These are phyloP conservation scores for Phyllotis vaccarum DNA, from an alignment of 2,797 vertebrate genomes.

Conservation along the genomic window DNA sequence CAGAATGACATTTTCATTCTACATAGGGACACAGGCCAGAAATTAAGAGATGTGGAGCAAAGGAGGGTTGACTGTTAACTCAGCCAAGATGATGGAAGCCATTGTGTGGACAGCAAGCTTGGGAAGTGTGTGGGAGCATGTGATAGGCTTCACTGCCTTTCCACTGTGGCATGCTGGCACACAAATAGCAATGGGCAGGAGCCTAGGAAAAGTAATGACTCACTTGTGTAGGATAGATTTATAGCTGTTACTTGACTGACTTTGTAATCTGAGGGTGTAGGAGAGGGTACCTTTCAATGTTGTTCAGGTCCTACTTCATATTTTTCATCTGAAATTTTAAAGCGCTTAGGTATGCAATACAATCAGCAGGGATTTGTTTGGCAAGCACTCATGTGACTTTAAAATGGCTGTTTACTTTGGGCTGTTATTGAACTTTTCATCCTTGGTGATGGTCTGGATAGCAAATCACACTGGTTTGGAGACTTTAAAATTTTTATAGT, in stretches of 20 bases:
- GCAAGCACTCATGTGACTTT: neutral
- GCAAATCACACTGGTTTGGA: neutral
- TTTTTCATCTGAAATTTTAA: neutral
- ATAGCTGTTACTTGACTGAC: neutral
- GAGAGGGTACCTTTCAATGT: neutral
- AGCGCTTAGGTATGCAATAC: rapidly evolving
- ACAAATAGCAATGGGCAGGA: neutral
- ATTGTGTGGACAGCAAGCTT: neutral
- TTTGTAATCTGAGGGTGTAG: neutral
- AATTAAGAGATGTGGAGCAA: neutral
- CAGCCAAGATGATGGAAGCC: neutral
- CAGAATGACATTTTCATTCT: neutral
- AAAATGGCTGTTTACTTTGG: neutral
- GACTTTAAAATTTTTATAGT: neutral
- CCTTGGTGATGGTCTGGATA: neutral
- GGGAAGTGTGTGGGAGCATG: rapidly evolving
- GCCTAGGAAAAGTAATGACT: neutral
- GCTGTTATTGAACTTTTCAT: neutral
- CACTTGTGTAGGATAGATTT: neutral
- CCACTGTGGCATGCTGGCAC: neutral
- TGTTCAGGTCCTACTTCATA: neutral
- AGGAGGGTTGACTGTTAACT: neutral
- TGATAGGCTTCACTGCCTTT: neutral
- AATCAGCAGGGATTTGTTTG: neutral
- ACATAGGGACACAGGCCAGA: neutral